Conservation (phyloP, 2,888 invertebrate species). For the Xestia ashworthii region DNA sequence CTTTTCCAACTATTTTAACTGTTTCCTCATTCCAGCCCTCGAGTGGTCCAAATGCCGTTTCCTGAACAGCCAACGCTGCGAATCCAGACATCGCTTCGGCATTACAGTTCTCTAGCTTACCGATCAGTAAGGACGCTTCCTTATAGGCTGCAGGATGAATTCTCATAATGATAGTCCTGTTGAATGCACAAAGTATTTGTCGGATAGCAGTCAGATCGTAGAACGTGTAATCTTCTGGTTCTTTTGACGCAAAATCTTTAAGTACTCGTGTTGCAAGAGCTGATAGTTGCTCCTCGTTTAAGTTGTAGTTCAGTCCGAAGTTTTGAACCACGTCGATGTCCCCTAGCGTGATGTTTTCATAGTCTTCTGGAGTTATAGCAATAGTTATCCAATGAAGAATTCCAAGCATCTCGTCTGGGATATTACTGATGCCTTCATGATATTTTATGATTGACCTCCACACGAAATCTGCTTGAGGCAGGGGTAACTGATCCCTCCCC, state of each 20-base stretch:
- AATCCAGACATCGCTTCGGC: conserved; percentile 84
- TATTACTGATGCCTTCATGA: conserved; percentile 78
- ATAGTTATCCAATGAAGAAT: conserved; percentile 86
- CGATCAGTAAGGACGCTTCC: conserved; percentile 85
- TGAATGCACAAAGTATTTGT: conserved; percentile 91
- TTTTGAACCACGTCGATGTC: conserved; percentile 89
- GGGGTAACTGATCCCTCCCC: conserved; percentile 75
- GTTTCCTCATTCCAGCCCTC: conserved; percentile 81
- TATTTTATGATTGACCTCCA: conserved; percentile 80
- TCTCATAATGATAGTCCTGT: conserved; percentile 86
- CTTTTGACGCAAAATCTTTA: conserved; percentile 88
- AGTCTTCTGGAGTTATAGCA: conserved; percentile 87
- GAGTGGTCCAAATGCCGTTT: conserved; percentile 85
- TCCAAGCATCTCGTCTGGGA: conserved; percentile 84
- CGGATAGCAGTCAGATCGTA: conserved; percentile 89
- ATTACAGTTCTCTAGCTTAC: conserved; percentile 85
- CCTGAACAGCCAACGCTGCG: conserved; percentile 83
- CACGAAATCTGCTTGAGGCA: conserved; percentile 78
- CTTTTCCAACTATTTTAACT: conserved; percentile 80
- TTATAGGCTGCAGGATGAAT: conserved; percentile 90
- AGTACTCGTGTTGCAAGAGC: conserved; percentile 88
- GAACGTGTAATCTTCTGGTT: conserved; percentile 89
- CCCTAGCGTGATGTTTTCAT: conserved; percentile 87
- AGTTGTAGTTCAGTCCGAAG: conserved; percentile 88
- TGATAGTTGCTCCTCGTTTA: conserved; percentile 81